Evolutionary conservation across 2,113 vertebrate species (phyloP), one percentile per base, ranked within the genome.

Genomic region (Aix galericulata): DNA sequence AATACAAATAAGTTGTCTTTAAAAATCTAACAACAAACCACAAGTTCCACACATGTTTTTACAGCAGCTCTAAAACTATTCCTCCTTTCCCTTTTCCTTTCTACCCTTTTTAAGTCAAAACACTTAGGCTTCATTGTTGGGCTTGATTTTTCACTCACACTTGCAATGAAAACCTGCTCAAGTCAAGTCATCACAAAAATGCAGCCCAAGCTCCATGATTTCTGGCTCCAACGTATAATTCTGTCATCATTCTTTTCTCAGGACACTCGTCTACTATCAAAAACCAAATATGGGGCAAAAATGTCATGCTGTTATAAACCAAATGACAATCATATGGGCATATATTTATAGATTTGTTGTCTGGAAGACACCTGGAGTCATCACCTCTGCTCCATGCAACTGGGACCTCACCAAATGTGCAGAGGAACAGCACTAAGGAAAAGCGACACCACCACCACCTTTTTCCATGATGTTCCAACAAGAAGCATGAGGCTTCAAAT

Each of bases 371-470:
- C 31, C 52, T 72, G 64, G 26, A 74, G 22, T 55, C 7, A 11
- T 80, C 40, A 64, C 20, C 44, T 68, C 34, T 53, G 10, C 23
- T 82, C 53, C 59, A 10, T 5, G 5, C 32, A 62, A 18, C 18
- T 29, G 53, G 12, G 31, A 88, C 17, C 17, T 86, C 71, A 52
- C 14, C 8, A 6, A 64, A 85, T 2, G 3, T 25, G 6, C 29
- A 58, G 38, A 82, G 38, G 11, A 86, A 5, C 17, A 83, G 59
- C 36, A 50, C 29, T 26, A 77, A 17, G 21, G 73, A 89, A 87
- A 64, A 1, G 1, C 55, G 14, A 8, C 25, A 40, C 38, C 25
- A 13, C 6, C 42, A 42, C 8, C 7, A 3, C 9, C 8, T n/a
- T 75, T 52, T 79, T 56, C 20, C 5, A 13, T 36, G 17, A 16